Base-by-base conservation (phyloP, 2,888 invertebrate species). In the Hololepta plana region DNA sequence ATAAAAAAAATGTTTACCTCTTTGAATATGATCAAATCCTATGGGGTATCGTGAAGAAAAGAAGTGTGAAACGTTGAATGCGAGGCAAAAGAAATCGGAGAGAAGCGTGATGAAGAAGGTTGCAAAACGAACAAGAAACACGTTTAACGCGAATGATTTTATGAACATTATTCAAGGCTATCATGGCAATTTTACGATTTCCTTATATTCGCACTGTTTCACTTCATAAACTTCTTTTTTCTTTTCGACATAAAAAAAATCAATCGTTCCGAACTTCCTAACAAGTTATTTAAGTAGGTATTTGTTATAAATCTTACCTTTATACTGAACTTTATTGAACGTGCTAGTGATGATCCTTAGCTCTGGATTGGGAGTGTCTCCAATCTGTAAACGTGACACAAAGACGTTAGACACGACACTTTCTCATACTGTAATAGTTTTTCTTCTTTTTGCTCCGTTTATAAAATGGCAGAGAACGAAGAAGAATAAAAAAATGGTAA, bases 271-370 rank as follows among this genome's bases (percentile, higher is more conserved):
- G 10, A 24, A 14, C 4, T 24, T 20, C 11, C n/a, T 14, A n/a
- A 8, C n/a, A 14, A 16, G 12, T 6, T 25, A 25, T 15, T 15
- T 15, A 26, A 23, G n/a, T n/a, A 17, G n/a, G 17, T 7, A 7
- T 17, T 17, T 4, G 7, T 13, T 23, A 14, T 15, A 28, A 20
- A 23, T 49, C 70, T 66, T 58, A 85, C 88, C 85, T 65, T 81
- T 70, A 51, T 71, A 80, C 42, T 69, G 66, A 39, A 88, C 84
- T 64, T 81, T 80, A 53, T 67, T 77, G 57, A 88, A 85, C 35
- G 79, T 79, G 52, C 73, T 84, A 26, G 87, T 85, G 46, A 88
- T 76, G 48, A 84, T 68, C 50, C 84, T 68, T 38, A 88, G 59
- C 51, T 88, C 87, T 17, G 77, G 71, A 57, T 85, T 85, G 33